These are phyloP conservation scores for Eupithecia inturbata DNA, from an alignment of 2,888 invertebrate species.

Conservation along the genomic window DNA sequence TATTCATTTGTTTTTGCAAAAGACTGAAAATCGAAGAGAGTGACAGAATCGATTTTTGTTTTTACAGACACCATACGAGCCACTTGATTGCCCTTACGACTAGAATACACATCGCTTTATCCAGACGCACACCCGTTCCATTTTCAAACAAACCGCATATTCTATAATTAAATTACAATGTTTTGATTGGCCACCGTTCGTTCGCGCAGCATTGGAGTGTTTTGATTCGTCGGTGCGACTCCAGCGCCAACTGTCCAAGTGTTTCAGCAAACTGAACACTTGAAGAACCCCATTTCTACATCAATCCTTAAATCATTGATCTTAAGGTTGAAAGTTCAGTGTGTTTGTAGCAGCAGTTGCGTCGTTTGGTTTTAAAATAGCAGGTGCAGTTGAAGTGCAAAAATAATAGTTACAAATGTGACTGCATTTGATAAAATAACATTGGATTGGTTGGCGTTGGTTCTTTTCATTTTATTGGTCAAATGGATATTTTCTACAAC, in stretches of 20 bases:
- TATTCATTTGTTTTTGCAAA: not conserved
- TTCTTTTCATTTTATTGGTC: constrained; percentile 21
- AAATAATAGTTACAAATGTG: constrained; percentile 73
- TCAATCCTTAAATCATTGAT: constrained; percentile 39
- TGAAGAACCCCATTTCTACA: constrained; percentile 40
- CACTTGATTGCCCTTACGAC: not conserved
- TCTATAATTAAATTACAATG: constrained; percentile 73
- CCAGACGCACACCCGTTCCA: constrained; percentile 48
- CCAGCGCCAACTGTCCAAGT: constrained; percentile 76
- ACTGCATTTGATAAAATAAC: constrained; percentile 74
- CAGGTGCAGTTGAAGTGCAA: constrained; percentile 72
- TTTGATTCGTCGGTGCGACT: constrained; percentile 74
- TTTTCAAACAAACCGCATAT: constrained; percentile 66
- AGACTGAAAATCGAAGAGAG: not conserved
- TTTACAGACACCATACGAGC: not conserved
- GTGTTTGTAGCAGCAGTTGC: constrained; percentile 11
- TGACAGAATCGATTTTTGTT: not conserved
- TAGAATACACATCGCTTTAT: constrained; percentile 17
- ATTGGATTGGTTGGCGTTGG: constrained; percentile 57
- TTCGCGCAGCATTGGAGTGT: constrained; percentile 69
- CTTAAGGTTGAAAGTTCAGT: constrained; percentile 44
- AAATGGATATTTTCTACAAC: not conserved
- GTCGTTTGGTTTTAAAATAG: constrained; percentile 52
- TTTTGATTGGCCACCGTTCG: constrained; percentile 77
- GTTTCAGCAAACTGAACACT: constrained; percentile 67